Percentiles rank a stretch among this genome's conserved stretches.
Conservation (phyloP, 2,113 vertebrate species). For the Cyrtonyx montezumae region DNA sequence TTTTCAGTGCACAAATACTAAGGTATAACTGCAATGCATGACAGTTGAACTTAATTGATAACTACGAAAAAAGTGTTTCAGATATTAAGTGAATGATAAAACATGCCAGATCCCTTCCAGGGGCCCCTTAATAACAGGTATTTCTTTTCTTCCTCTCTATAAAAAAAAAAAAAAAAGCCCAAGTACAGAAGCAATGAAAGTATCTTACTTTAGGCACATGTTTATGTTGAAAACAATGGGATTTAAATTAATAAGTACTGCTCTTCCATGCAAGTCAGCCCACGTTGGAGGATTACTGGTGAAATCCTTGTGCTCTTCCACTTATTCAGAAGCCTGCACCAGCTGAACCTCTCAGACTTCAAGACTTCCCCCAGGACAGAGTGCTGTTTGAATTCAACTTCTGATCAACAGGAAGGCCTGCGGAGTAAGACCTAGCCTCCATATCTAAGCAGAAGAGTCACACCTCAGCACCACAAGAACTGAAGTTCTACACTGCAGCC, state of each 20-base stretch:
- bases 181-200: neutral
- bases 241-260: neutral
- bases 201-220: neutral
- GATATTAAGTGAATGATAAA: neutral
- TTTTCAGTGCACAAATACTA: neutral
- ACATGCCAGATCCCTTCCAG: neutral
- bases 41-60: neutral
- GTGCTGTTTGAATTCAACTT: neutral
- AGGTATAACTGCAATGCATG: neutral
- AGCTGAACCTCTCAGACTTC: slow-evolving; percentile 23
- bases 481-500: neutral
- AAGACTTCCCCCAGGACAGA: neutral
- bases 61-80: neutral
- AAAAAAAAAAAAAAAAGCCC: neutral
- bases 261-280: neutral
- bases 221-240: neutral
- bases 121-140: neutral
- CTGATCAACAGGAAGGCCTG: neutral
- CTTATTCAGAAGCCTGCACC: neutral
- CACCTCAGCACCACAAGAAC: neutral
- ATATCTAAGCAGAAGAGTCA: neutral
- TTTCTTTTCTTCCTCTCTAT: neutral
- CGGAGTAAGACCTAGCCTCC: neutral
- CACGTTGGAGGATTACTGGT: neutral
- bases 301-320: neutral